Evolutionary conservation across 1,140 invertebrate species (phyloP).

Genomic region (Solenopsis fugax): DNA sequence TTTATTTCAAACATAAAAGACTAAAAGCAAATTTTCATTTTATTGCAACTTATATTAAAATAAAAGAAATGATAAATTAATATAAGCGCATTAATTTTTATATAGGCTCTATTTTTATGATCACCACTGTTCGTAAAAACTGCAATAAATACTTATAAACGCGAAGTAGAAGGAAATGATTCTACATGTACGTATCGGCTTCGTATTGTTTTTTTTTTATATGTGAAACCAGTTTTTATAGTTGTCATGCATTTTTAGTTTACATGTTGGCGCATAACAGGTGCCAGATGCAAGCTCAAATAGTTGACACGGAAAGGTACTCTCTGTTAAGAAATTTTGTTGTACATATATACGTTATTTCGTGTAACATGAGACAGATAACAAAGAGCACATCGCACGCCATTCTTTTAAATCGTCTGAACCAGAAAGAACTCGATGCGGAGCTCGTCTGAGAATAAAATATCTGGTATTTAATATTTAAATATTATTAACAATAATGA

Average conservation of each 20-base stretch:
- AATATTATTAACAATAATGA: slow-evolving; percentile 11
- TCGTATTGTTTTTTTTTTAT: not conserved
- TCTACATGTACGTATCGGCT: not conserved
- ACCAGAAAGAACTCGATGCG: not conserved
- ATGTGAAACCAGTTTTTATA: slow-evolving; percentile 4
- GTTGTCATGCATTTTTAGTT: not conserved
- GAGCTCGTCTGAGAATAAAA: not conserved
- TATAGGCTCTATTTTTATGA: too few species aligned
- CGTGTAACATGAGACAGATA: not conserved
- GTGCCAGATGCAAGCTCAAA: not conserved
- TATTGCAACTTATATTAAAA: too few species aligned
- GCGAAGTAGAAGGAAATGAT: slow-evolving; percentile 28
- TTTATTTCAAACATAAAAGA: not conserved
- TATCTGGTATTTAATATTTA: slow-evolving; percentile 1
- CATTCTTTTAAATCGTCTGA: not conserved
- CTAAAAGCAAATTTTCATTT: too few species aligned
- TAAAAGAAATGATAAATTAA: too few species aligned
- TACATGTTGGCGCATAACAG: not conserved
- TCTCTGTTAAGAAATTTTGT: slow-evolving; percentile 14
- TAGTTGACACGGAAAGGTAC: slow-evolving; percentile 21
- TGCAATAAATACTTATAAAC: not conserved
- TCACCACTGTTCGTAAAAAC: too few species aligned
- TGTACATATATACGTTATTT: not conserved
- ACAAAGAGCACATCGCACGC: not conserved
- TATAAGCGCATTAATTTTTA: too few species aligned